Evolutionary conservation across 2,797 vertebrate species (phyloP).

Genomic region (Chaenodraco wilsoni): DNA sequence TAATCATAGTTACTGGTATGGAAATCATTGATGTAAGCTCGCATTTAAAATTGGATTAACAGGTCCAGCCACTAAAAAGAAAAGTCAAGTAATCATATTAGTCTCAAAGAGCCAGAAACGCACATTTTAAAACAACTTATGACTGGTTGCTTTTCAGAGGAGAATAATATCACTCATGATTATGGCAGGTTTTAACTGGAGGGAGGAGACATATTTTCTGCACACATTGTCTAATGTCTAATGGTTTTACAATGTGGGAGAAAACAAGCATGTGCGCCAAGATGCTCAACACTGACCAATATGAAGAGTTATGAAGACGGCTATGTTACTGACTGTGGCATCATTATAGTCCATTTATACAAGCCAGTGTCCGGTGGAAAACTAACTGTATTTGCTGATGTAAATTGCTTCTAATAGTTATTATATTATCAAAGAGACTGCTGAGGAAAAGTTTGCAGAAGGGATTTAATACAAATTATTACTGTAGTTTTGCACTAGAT

Average conservation of each 20-base stretch:
- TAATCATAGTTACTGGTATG: conserved; percentile 14
- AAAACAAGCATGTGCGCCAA: conserved; percentile 13
- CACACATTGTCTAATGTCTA: conserved; percentile 13
- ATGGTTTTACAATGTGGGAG: conserved; percentile 8
- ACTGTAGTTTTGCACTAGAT: not conserved
- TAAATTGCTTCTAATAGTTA: conserved; percentile 9
- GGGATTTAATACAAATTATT: not conserved
- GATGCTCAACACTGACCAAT: not conserved
- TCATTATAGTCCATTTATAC: conserved; percentile 14
- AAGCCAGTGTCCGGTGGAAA: conserved; percentile 10
- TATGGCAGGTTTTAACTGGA: conserved; percentile 34
- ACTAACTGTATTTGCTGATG: not conserved
- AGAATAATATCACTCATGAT: conserved; percentile 24
- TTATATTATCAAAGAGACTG: not conserved
- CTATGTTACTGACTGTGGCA: conserved; percentile 10
- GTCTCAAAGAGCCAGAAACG: conserved; percentile 36
- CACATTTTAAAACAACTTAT: conserved; percentile 40
- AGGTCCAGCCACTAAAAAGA: conserved; percentile 37
- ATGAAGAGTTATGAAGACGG: conserved; percentile 1
- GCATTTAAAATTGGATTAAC: conserved; percentile 51
- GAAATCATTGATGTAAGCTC: conserved; percentile 40
- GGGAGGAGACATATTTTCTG: conserved; percentile 31
- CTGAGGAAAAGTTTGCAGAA: not conserved
- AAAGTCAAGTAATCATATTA: conserved; percentile 51
- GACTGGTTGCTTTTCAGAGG: conserved; percentile 31